Evolutionary conservation across 2,797 vertebrate genomes (phyloP).

Genomic region (Nannoperca australis): DNA sequence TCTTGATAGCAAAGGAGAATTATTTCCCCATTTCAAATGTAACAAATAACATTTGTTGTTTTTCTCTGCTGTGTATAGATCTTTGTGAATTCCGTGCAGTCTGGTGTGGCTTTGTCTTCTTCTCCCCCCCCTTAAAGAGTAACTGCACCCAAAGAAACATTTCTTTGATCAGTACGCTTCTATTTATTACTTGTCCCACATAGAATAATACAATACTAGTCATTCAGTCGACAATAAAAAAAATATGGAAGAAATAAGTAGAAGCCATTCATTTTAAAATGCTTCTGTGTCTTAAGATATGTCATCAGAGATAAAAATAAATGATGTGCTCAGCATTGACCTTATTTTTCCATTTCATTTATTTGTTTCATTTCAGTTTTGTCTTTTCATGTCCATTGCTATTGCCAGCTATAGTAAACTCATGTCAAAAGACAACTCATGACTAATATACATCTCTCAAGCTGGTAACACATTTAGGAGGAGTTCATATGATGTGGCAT

Average conservation of each 20-base stretch:
- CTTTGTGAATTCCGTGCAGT: slow-evolving; percentile 1
- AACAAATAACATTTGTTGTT: slow-evolving; percentile 20
- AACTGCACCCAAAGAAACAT: neutral
- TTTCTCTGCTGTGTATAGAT: slow-evolving; percentile 22
- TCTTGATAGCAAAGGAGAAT: slow-evolving; percentile 18
- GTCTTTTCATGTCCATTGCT: neutral
- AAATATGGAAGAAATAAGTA: neutral
- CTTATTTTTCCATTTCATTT: no score
- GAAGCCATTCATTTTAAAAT: neutral
- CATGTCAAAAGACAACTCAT: no score
- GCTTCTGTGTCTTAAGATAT: neutral
- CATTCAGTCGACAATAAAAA: neutral
- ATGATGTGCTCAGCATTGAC: neutral
- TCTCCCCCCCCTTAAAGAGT: neutral
- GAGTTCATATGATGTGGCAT: neutral
- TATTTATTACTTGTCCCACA: neutral
- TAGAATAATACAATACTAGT: neutral
- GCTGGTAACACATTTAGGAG: neutral
- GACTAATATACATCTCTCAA: no score
- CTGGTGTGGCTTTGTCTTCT: slow-evolving; percentile 28
- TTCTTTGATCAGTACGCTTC: neutral
- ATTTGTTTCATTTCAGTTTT: neutral
- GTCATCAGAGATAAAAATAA: neutral
- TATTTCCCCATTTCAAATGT: slow-evolving; percentile 29
- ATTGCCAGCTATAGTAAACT: no score